Conservation (phyloP, 2,113 vertebrate genomes). For the Phyllostomus discolor region DNA sequence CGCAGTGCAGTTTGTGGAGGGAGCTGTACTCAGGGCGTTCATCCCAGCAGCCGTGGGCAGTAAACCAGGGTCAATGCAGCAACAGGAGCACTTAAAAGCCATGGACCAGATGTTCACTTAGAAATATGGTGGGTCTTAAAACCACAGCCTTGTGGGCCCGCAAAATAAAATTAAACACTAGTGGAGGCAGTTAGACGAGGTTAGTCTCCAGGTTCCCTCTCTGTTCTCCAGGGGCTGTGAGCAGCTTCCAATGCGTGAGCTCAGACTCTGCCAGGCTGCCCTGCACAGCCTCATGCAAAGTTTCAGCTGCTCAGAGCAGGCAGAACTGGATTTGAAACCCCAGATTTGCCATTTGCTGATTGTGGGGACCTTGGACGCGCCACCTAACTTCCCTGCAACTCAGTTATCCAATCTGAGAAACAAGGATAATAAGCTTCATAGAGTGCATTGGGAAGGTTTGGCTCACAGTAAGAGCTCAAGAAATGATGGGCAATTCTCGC, state of each 20-base stretch:
- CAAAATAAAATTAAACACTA: not conserved
- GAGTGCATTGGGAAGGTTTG: not conserved
- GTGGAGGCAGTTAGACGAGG: not conserved
- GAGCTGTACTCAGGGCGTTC: not conserved
- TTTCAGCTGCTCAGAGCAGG: not conserved
- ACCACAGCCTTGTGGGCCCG: not conserved
- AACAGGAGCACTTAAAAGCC: not conserved
- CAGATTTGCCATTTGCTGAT: not conserved
- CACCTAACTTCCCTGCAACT: not conserved
- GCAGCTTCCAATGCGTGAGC: not conserved
- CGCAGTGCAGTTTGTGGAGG: rapidly evolving
- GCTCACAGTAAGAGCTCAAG: not conserved
- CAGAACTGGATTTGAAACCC: not conserved
- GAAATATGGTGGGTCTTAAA: not conserved
- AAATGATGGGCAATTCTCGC: not conserved
- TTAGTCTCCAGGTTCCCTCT: not conserved
- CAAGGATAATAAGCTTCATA: not conserved
- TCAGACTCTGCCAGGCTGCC: not conserved
- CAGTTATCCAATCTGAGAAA: not conserved
- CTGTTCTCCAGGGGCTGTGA: not conserved
- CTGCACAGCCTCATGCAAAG: not conserved
- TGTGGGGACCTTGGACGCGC: not conserved
- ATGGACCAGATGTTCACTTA: not conserved
- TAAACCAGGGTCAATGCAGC: not conserved
- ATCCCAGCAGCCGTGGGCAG: not conserved